Evolutionary conservation across 2,113 vertebrate species (phyloP), one percentile per base, ranked within the genome.

Genomic region (Prinia subflava): DNA sequence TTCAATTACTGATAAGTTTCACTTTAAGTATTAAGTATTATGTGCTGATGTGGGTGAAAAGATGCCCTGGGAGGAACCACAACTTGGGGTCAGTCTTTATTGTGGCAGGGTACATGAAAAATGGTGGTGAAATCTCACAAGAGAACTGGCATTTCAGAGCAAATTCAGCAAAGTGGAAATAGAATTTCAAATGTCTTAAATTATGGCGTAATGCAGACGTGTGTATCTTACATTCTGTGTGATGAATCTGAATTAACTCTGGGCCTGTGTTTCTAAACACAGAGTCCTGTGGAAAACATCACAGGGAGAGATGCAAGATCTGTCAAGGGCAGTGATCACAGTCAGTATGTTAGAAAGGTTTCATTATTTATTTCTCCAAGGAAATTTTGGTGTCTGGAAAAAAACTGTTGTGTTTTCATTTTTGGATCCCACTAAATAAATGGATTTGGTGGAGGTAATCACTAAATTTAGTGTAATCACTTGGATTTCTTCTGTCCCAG

Each of bases 31-130:
- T 39, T 39, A 39, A 39, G 39, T 39, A 39, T 39, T 39, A 39
- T 39, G 11, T 69, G 21, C 27, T 73, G 6, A 23, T 0, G 0
- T 63, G 30, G 11, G 8, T 59, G 35, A 49, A 46, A 39, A 17
- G 44, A 30, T 67, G 42, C 44, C 30, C 27, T 31, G 30, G 37
- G 14, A 73, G 8, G 31, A 92, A 11, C 15, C 49, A 41, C 22
- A 49, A 4, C 47, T 71, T 35, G 12, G 50, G 16, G 25, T 50
- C 68, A 30, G 23, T 28, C 57, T 83, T 68, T 20, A 63, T 8
- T 19, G 30, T 35, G n/a, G 35, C 50, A 56, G 35, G 12, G 15
- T 41, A 5, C 17, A 2, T 50, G 18, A 70, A 53, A 53, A 80
- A 57, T 31, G 41, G 39, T 53, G 55, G 21, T 33, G 27, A 59